Evolutionary conservation across 2,797 vertebrate species (phyloP).

Genomic region (Cetoscarus ocellatus): DNA sequence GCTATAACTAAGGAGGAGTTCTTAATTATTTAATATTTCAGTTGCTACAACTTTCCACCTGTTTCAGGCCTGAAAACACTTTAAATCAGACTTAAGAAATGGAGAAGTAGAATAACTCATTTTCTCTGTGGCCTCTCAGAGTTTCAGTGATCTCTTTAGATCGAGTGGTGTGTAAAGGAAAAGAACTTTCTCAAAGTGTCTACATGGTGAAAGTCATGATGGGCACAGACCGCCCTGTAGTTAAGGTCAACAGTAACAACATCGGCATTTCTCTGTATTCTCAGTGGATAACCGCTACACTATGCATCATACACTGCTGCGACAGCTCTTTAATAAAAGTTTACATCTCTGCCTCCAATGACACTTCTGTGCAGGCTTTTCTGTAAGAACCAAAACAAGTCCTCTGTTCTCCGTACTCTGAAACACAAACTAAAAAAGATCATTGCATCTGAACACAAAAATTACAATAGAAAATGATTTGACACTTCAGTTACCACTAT

Average conservation of each 20-base stretch:
- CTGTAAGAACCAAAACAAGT: conserved; percentile 32
- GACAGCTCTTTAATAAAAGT: conserved; percentile 42
- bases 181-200: conserved; percentile 44
- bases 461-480: conserved; percentile 69
- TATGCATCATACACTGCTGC: conserved; percentile 37
- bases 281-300: conserved; percentile 46
- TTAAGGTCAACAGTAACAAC: conserved; percentile 31
- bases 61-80: not conserved
- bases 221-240: conserved; percentile 18
- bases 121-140: not conserved
- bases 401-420: conserved; percentile 56
- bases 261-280: conserved; percentile 19
- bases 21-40: too few relatives aligned
- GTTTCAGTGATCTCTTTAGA: not conserved
- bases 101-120: not conserved
- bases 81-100: not conserved
- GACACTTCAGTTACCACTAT: conserved; percentile 72
- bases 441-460: conserved; percentile 71
- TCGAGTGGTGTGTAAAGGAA: conserved; percentile 37
- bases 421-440: conserved; percentile 67
- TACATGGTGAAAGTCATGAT: conserved; percentile 27
- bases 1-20: too few relatives aligned
- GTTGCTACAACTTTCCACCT: not conserved
- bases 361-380: conserved; percentile 43
- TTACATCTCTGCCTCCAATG: conserved; percentile 38